Base-by-base conservation (phyloP, 2,113 vertebrate genomes). In the Eupsittula cactorum region DNA sequence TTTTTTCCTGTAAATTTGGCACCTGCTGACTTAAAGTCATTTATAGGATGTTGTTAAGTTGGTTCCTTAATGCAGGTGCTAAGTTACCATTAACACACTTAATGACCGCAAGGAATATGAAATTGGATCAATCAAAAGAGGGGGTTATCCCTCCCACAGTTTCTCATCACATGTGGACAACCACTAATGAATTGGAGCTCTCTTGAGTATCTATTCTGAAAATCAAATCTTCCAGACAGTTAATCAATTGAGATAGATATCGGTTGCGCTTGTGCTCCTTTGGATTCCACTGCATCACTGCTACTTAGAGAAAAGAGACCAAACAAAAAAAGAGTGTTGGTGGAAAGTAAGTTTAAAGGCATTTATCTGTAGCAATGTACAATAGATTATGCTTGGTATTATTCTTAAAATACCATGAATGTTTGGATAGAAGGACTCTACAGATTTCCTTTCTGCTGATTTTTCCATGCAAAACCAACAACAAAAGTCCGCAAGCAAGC, bases 211-310 rank as follows among this genome's bases (percentile, higher is more conserved):
- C 83, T 96, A 7, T 93, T 96, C 79, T 67, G 59, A 90, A 95
- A 93, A 95, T 96, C 91, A 96, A 91, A 94, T 91, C 77, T 95
- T 52, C 70, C 82, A 96, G 93, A 96, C 95, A 90, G 85, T 92
- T 97, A 97, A 97, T 97, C 97, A 92, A 94, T 96, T 94, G 97
- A 96, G 95, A 96, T 85, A 97, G 86, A 89, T 97, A 93, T 85
- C 90, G 95, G 7, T 44, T 42, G 73, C 87, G 80, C n/a, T 88
- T 90, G 62, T 39, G 71, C 73, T 87, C 59, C 2, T 2, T 85
- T 96, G 91, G 86, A 89, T 96, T 92, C 37, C 64, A 75, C 47
- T 86, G 57, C 63, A 88, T 77, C 57, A 44, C 17, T 69, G 29
- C 60, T 91, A 68, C 55, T 70, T 83, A 60, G 20, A 80, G 33